Evolutionary conservation across 2,797 vertebrate genomes (phyloP), one percentile per base, ranked within the genome.

Genomic region (Lateolabrax maculatus): DNA sequence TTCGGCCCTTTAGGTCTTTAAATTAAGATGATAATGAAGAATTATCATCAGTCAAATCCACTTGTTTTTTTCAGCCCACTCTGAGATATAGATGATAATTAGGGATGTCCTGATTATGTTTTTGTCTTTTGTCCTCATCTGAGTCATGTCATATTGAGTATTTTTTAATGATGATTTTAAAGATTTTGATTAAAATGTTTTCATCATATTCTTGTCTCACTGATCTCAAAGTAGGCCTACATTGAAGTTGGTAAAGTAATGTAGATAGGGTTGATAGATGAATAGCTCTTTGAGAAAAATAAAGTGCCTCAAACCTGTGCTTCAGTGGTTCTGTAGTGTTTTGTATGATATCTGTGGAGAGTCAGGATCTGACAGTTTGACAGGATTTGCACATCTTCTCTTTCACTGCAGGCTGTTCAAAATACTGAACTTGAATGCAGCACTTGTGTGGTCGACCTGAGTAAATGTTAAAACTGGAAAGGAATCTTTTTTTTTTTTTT

Each of bases 21-120:
- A 25, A 81, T 66, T 31, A 67, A 49, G 18, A 31, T 55, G 11
- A 69, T 34, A 55, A 75, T 83, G 52, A 68, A 25, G 29, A 43
- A 52, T 72, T 61, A 75, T 61, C 34, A 67, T 70, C 60, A 57
- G 36, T 56, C 34, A 48, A 25, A 60, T 16, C n/a, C 13, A 29
- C 51, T 49, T 69, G 19, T 61, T n/a, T 64, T 29, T 49, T 29
- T 39, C 9, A 34, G 10, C 9, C 1, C 2, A 6, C 29, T 71
- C 65, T 73, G 15, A 62, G 44, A 62, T 34, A 34, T 4, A 34
- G 31, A 31, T 29, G 48, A 63, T 67, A 71, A 76, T 79, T 63
- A 67, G 19, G 64, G n/a, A 57, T 29, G 27, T 29, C 9, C 51
- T 68, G 56, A 76, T 67, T 31, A 46, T 13, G 5, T n/a, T n/a